Percentiles rank a stretch among this genome's conserved stretches.
These are phyloP conservation scores for Yponomeuta malinellus DNA, from an alignment of 2,888 invertebrate genomes.

Conservation along the genomic window DNA sequence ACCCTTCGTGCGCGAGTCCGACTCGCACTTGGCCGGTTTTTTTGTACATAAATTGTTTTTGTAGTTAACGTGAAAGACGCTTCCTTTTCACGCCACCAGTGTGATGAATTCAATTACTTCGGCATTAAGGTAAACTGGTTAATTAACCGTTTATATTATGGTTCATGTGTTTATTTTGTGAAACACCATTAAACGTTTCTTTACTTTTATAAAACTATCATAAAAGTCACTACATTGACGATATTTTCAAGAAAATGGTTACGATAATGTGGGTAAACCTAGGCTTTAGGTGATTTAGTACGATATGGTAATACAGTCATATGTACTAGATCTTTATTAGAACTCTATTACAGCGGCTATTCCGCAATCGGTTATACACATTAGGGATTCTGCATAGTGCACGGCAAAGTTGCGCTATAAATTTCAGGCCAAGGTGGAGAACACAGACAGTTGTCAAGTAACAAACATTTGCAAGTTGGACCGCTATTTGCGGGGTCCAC, in stretches of 20 bases:
- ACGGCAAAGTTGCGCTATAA: constrained; percentile 12
- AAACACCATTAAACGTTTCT: neutral
- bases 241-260: no score
- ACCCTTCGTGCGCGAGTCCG: no score
- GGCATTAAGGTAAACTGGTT: neutral
- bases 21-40: no score
- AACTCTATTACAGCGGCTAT: no score
- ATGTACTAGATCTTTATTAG: no score
- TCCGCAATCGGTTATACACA: neutral
- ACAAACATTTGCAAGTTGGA: constrained; percentile 15
- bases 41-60: neutral
- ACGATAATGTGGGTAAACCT: no score
- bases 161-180: neutral
- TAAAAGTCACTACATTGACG: no score
- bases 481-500: constrained; percentile 9
- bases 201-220: no score
- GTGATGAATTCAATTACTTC: constrained; percentile 8
- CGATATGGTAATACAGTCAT: no score
- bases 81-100: neutral
- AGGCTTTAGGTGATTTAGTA: no score
- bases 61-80: neutral
- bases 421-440: constrained; percentile 8
- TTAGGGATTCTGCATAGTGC: neutral
- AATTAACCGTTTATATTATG: neutral
- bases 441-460: constrained; percentile 15